These are phyloP conservation scores for Sthenelais limicola DNA, from an alignment of 2,888 invertebrate species.

Conservation along the genomic window DNA sequence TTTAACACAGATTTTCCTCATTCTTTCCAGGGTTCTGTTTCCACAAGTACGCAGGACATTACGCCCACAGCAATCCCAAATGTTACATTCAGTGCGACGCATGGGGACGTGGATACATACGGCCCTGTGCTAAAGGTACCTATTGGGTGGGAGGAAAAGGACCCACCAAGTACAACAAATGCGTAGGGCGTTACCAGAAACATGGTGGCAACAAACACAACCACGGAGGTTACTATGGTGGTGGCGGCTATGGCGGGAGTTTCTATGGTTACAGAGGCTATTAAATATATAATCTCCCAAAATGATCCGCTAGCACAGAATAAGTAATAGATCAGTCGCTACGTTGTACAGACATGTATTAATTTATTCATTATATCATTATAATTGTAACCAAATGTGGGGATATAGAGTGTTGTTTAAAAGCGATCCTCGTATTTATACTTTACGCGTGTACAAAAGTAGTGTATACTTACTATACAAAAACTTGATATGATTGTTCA, in stretches of 20 bases:
- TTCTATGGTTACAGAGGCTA: background rate
- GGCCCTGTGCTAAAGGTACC: slow-evolving; percentile 44
- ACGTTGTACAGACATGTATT: too few relatives aligned
- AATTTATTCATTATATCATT: too few relatives aligned
- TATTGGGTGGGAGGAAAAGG: slow-evolving; percentile 38
- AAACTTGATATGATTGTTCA: too few relatives aligned
- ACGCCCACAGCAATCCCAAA: slow-evolving; percentile 27
- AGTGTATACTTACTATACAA: too few relatives aligned
- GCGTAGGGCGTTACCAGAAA: slow-evolving; percentile 18
- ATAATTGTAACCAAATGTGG: too few relatives aligned
- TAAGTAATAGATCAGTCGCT: too few relatives aligned
- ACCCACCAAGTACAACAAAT: slow-evolving; percentile 41
- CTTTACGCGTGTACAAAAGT: too few relatives aligned
- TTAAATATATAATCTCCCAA: too few relatives aligned
- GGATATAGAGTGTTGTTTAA: too few relatives aligned
- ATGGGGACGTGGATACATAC: slow-evolving; percentile 38
- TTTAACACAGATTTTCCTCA: too few relatives aligned
- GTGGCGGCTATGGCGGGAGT: background rate
- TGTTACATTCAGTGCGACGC: slow-evolving; percentile 46
- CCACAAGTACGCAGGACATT: slow-evolving; percentile 37
- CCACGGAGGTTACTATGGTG: background rate
- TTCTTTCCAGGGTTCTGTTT: slow-evolving; percentile 41
- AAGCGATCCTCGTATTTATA: too few relatives aligned
- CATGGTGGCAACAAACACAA: slow-evolving; percentile 1
- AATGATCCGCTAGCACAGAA: too few relatives aligned